phyloP scores from a whole-genome alignment of 2,113 vertebrate species.

The Coturnix japonica region DNA sequence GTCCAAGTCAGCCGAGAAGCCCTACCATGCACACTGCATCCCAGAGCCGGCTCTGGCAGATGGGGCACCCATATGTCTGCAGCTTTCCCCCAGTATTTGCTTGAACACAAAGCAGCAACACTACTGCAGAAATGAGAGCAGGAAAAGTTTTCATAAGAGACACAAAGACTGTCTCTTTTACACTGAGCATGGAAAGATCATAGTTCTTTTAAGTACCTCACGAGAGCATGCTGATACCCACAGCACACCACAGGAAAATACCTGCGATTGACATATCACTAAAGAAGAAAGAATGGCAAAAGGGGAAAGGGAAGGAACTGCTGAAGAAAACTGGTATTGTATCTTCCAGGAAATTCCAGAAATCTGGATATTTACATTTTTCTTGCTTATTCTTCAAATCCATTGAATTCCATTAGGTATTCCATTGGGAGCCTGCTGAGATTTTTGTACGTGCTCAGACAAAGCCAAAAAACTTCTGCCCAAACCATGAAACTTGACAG shows the following conservation, averaged over 20 bases:
- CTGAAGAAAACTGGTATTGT: neutral
- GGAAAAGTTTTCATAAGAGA: neutral
- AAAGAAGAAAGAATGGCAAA: neutral
- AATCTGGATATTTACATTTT: neutral
- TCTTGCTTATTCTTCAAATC: constrained; percentile 9
- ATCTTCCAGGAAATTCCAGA: neutral
- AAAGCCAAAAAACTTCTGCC: constrained; percentile 21
- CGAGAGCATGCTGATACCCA: neutral
- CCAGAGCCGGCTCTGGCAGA: neutral
- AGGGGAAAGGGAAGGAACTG: neutral
- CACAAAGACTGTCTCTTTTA: neutral
- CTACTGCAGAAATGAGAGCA: neutral
- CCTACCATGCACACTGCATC: neutral
- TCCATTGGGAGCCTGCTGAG: neutral
- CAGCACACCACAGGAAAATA: neutral
- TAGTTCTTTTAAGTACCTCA: neutral
- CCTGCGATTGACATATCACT: rapidly evolving
- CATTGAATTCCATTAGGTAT: neutral
- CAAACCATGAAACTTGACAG: constrained; percentile 13
- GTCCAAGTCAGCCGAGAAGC: neutral
- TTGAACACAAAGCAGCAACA: neutral
- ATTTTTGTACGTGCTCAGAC: neutral
- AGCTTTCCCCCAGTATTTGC: neutral
- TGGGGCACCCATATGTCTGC: rapidly evolving
- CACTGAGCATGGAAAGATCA: neutral